Conservation (phyloP, 2,113 vertebrate species). For the Mus spicilegus region DNA sequence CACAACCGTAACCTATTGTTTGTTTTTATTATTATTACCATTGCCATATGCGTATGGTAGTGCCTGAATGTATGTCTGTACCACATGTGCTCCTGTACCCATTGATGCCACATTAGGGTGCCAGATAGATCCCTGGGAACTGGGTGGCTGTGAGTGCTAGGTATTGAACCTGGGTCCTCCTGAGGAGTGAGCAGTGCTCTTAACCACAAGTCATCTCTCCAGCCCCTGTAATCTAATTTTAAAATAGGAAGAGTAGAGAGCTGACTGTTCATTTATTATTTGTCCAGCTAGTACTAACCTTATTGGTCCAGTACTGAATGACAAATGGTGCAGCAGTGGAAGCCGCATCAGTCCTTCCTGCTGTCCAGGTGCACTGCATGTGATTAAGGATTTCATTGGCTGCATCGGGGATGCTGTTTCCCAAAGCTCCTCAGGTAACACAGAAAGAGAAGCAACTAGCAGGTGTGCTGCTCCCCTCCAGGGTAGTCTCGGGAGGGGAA, state of each 20-base stretch:
- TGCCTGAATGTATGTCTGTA: not conserved
- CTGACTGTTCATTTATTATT: not conserved
- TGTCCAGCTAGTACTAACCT: not conserved
- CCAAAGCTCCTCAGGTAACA: slow-evolving; percentile 34
- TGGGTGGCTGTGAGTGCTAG: not conserved
- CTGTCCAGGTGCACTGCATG: not conserved
- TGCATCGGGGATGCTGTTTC: slow-evolving; percentile 24
- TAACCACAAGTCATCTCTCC: not conserved
- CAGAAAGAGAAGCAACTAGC: not conserved
- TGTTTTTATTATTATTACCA: not conserved
- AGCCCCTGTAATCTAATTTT: not conserved
- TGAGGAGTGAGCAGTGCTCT: not conserved
- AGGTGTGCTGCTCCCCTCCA: not conserved
- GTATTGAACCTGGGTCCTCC: not conserved
- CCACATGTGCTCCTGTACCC: not conserved
- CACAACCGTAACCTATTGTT: not conserved
- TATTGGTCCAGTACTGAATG: not conserved
- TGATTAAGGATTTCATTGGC: not conserved
- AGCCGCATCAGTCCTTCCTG: not conserved
- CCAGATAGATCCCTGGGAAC: not conserved
- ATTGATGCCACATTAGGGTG: not conserved
- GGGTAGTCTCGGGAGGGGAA: not conserved
- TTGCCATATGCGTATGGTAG: not conserved
- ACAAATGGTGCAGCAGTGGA: not conserved
- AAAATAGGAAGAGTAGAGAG: not conserved